Evolutionary conservation across 2,888 invertebrate genomes (phyloP).

Genomic region (Latheticus oryzae): DNA sequence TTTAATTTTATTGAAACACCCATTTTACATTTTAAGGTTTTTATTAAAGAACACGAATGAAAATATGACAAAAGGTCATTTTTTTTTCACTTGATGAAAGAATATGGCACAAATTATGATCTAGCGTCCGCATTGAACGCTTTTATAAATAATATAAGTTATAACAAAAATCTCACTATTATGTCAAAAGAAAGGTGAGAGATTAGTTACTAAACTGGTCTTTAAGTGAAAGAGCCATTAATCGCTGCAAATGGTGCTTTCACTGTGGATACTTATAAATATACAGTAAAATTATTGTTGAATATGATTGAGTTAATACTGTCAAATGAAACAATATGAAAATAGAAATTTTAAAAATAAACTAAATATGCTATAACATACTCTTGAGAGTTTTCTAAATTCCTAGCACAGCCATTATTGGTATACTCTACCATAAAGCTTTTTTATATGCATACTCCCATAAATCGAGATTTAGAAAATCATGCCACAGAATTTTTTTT

Average conservation of each 20-base stretch:
- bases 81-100: constrained; percentile 22
- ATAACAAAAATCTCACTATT: constrained; percentile 36
- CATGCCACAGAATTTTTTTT: no score
- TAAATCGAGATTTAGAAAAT: constrained; percentile 20
- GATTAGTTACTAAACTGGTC: constrained; percentile 18
- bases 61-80: constrained; percentile 26
- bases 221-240: constrained; percentile 35
- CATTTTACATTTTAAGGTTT: constrained; percentile 16
- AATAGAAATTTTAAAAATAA: constrained; percentile 31
- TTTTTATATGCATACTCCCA: constrained; percentile 33
- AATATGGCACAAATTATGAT: constrained; percentile 36
- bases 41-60: constrained; percentile 32
- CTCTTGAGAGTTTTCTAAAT: constrained; percentile 43
- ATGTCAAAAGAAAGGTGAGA: constrained; percentile 27
- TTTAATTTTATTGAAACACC: background rate
- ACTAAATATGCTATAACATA: constrained; percentile 29
- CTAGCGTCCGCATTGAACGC: constrained; percentile 23
- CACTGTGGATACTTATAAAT: constrained; percentile 23
- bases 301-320: constrained; percentile 23
- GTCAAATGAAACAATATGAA: constrained; percentile 33
- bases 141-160: constrained; percentile 12
- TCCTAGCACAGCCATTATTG: constrained; percentile 45
- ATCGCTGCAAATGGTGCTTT: constrained; percentile 35
- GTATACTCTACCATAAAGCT: constrained; percentile 44
- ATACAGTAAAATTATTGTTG: constrained; percentile 22